Base-by-base conservation (phyloP, 1,140 invertebrate species). In the Drosophila saltans region DNA sequence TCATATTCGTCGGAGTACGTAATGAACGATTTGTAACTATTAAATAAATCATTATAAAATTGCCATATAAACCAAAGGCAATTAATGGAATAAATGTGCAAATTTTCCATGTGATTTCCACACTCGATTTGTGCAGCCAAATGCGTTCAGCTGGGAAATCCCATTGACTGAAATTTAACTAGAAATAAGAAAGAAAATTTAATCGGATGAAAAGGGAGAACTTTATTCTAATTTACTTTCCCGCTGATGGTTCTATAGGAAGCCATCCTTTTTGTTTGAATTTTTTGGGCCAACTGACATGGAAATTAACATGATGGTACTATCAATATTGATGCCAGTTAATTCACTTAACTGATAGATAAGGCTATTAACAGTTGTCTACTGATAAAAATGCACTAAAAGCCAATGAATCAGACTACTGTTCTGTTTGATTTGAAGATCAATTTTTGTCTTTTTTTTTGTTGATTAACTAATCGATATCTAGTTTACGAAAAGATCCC, bases 1-100 rank as follows among this genome's bases (percentile, higher is more conserved):
- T 93, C 33, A 96, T 93, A 92, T 97, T 97, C 2, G 96, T 96
- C 0, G 96, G 94, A n/a, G 95, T 95, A 66, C 95, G 93, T 63
- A 97, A 93, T 72, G 95, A 93, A 74, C 94, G 94, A 80, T 95
- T 95, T n/a, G 93, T 94, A 0, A 94, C 69, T 16, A 97, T 94
- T 0, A 96, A 94, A 55, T 95, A 93, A 2, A 97, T 93, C 9
- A 97, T 94, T 1, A 95, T 92, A 6, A 94, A 90, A 89, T 98
- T 98, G 0, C 96, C 95, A 41, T 96, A 93, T 10, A 97, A 92
- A 0, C 96, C 96, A 28, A 95, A 90, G 0, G 95, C 55, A 26
- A 96, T 94, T 1, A 97, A 92, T 0, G 95, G 93, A 24, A 95
- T 43, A 80, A 95, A 94, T 0, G 93, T 93, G 3, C 92, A 78